These are phyloP conservation scores for Protomyctophum bolini DNA, from an alignment of 2,113 vertebrate genomes.

Conservation along the genomic window DNA sequence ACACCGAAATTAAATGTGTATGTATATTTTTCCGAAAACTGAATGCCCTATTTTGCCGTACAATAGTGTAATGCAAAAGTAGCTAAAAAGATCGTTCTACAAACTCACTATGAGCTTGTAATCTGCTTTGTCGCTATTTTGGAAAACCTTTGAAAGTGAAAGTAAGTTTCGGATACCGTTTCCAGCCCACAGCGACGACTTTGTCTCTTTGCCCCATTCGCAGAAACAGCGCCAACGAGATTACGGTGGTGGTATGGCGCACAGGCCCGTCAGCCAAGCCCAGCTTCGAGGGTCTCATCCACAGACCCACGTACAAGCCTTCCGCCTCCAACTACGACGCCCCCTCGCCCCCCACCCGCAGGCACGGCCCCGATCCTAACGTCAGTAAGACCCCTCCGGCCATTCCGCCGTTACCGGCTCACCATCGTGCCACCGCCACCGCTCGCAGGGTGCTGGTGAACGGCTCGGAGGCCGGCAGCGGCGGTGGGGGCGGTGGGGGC, in stretches of 20 bases:
- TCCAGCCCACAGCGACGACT: too few relatives aligned
- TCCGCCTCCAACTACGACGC: conserved; percentile 79
- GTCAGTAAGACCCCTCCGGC: conserved; percentile 78
- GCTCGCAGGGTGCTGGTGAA: conserved; percentile 85
- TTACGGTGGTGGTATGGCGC: conserved; percentile 91
- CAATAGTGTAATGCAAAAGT: too few relatives aligned
- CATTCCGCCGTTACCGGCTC: conserved; percentile 75
- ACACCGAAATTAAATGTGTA: too few relatives aligned
- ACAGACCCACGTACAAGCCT: conserved; percentile 87
- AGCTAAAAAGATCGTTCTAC: too few relatives aligned
- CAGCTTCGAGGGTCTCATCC: conserved; percentile 81
- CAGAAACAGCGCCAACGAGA: conserved; percentile 89
- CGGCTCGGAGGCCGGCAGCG: conserved; percentile 59
- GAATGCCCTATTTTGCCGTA: too few relatives aligned
- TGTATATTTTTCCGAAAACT: too few relatives aligned
- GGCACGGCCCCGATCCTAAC: conserved; percentile 65
- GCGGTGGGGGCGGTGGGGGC: conserved; percentile 52
- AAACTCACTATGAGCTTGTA: too few relatives aligned
- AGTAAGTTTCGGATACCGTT: too few relatives aligned
- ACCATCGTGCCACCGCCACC: conserved; percentile 81
- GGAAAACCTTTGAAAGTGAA: too few relatives aligned
- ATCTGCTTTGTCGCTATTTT: too few relatives aligned
- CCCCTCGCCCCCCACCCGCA: conserved; percentile 81
- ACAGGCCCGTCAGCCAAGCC: conserved; percentile 86
- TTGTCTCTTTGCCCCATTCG: conserved; percentile 12